phyloP scores from a whole-genome alignment of 2,888 invertebrate genomes.

The Ceraclea dissimilis region DNA sequence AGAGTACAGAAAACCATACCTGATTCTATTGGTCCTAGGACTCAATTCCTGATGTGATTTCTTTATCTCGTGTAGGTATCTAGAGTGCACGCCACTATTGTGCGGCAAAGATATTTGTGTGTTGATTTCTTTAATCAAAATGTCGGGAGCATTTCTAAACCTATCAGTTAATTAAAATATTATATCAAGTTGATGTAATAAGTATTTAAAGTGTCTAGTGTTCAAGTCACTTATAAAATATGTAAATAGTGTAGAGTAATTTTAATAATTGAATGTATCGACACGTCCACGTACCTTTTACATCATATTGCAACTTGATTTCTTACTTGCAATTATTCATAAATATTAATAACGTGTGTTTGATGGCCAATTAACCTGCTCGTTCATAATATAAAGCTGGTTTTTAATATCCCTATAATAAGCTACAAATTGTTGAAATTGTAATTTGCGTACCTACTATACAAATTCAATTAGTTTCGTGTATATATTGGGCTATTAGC shows the following conservation, averaged over 20 bases:
- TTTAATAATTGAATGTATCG: slow-evolving; percentile 1
- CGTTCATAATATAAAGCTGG: background rate
- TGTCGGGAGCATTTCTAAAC: no score
- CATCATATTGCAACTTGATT: background rate
- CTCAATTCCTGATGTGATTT: no score
- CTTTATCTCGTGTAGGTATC: no score
- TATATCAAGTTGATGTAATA: no score
- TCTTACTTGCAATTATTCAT: background rate
- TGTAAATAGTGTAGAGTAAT: background rate
- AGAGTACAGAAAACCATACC: no score
- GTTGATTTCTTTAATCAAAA: no score
- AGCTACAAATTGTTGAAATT: background rate
- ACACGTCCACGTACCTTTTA: background rate
- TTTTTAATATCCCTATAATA: background rate
- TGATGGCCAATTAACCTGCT: background rate
- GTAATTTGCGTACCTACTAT: background rate
- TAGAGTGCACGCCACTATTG: no score
- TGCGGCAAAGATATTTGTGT: no score
- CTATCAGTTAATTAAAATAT: no score
- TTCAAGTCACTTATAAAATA: background rate
- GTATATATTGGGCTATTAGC: no score
- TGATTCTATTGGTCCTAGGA: no score
- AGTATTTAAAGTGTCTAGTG: no score
- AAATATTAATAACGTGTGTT: slow-evolving; percentile 2
- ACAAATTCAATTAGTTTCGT: background rate